These are phyloP conservation scores for Pterobdella sp. DNA, from an alignment of 2,888 invertebrate genomes.

Conservation along the genomic window DNA sequence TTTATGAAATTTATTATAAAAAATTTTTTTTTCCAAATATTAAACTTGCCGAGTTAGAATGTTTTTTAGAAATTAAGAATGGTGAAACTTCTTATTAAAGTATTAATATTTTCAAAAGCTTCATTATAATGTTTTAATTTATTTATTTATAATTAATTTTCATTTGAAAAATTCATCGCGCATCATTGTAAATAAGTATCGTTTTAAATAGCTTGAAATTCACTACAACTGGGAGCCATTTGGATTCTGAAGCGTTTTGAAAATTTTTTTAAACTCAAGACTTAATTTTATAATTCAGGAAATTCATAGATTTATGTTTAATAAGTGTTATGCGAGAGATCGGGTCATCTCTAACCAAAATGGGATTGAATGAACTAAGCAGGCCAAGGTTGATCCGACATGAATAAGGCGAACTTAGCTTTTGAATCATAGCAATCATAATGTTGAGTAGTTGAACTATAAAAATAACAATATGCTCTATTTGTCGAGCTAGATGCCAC, in stretches of 20 bases:
- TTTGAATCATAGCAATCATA: not conserved
- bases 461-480: slow-evolving; percentile 6
- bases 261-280: not conserved
- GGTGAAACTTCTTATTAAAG: no score
- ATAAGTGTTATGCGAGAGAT: slow-evolving; percentile 2
- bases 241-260: not conserved
- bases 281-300: not conserved
- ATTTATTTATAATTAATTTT: no score
- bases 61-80: no score
- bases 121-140: no score
- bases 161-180: not conserved
- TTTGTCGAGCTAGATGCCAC: slow-evolving; percentile 7
- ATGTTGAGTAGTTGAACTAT: not conserved
- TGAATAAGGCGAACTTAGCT: slow-evolving; percentile 9
- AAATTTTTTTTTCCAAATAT: no score
- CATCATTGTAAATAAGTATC: not conserved
- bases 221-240: not conserved
- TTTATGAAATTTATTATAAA: no score
- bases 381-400: slow-evolving; percentile 27
- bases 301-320: not conserved
- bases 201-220: slow-evolving; percentile 4
- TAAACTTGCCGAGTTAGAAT: no score
- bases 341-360: slow-evolving; percentile 11
- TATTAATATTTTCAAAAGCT: no score
- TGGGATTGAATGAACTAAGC: slow-evolving; percentile 22